phyloP scores from a whole-genome alignment of 1,140 invertebrate species.

The Pseudobourletiella spinata region DNA sequence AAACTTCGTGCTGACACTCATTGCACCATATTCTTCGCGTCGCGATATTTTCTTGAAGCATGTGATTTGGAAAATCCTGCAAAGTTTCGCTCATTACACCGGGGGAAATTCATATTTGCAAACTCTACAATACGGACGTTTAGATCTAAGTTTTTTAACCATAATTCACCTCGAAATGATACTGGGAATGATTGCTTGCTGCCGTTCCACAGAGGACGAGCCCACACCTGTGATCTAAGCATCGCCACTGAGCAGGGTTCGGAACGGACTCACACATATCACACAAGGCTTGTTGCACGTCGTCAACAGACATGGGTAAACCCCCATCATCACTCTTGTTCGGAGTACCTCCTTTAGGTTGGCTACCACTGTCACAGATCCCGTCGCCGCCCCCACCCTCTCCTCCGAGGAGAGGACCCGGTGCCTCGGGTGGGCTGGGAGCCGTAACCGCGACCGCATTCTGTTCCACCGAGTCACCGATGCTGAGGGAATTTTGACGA shows the following conservation, averaged over 20 bases:
- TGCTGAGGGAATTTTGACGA: background rate
- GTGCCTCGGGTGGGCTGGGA: background rate
- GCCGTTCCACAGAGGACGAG: conserved; percentile 25
- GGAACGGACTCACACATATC: background rate
- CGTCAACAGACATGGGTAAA: background rate
- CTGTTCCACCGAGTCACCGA: background rate
- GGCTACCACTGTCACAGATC: background rate
- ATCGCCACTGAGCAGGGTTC: conserved; percentile 24
- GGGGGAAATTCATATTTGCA: background rate
- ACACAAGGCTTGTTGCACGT: too few species aligned
- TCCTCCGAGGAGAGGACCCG: background rate
- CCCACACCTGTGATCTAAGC: conserved; percentile 26
- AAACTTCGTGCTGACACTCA: conserved; percentile 64
- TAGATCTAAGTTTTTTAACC: too few species aligned
- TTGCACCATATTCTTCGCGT: conserved; percentile 79
- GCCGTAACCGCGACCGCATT: too few species aligned
- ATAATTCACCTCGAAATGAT: conserved; percentile 24
- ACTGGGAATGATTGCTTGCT: conserved; percentile 24
- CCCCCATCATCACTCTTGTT: background rate
- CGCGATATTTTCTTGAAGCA: conserved; percentile 70
- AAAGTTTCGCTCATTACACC: conserved; percentile 32
- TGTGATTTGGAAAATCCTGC: conserved; percentile 58
- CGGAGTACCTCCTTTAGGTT: background rate
- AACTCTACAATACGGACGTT: too few species aligned
- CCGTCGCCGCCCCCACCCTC: background rate